Evolutionary conservation across 2,888 invertebrate species (phyloP).

Genomic region (Empis livida): DNA sequence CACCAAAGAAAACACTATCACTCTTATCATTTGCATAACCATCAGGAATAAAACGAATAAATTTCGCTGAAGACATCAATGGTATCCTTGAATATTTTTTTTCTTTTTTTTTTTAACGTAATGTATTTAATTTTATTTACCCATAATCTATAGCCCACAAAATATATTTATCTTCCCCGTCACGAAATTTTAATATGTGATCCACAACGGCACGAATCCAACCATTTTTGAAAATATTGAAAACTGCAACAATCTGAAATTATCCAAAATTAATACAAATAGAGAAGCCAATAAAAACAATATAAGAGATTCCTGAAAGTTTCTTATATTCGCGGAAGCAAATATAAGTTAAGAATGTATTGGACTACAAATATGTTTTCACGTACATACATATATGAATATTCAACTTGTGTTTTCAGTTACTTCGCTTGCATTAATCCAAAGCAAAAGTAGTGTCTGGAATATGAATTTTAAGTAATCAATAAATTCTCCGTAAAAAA

Average conservation of each 20-base stretch:
- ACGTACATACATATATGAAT: no score
- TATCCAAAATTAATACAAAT: no score
- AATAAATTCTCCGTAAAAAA: no score
- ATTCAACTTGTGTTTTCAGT: no score
- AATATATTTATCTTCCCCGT: slow-evolving; percentile 1
- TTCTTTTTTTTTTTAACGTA: neutral
- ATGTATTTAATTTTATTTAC: slow-evolving; percentile 2
- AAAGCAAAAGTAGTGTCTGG: no score
- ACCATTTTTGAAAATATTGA: slow-evolving; percentile 4
- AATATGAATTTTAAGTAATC: no score
- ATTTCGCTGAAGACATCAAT: slow-evolving; percentile 2
- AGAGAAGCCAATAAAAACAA: no score
- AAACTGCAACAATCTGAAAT: slow-evolving; percentile 7
- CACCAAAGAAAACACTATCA: slow-evolving; percentile 7
- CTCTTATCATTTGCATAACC: slow-evolving; percentile 1
- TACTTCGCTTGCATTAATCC: no score
- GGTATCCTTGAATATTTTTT: slow-evolving; percentile 4
- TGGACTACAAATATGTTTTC: no score
- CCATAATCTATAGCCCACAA: slow-evolving; percentile 11
- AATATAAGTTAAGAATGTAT: no score
- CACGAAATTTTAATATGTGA: neutral
- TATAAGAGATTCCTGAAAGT: no score
- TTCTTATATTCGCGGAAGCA: no score
- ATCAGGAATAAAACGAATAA: slow-evolving; percentile 4
- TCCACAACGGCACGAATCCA: slow-evolving; percentile 9